A percentile compares a stretch with the other conserved stretches of the same genome.
These are phyloP conservation scores for Melanophora roralis DNA, from an alignment of 2,888 invertebrate genomes.

Conservation along the genomic window DNA sequence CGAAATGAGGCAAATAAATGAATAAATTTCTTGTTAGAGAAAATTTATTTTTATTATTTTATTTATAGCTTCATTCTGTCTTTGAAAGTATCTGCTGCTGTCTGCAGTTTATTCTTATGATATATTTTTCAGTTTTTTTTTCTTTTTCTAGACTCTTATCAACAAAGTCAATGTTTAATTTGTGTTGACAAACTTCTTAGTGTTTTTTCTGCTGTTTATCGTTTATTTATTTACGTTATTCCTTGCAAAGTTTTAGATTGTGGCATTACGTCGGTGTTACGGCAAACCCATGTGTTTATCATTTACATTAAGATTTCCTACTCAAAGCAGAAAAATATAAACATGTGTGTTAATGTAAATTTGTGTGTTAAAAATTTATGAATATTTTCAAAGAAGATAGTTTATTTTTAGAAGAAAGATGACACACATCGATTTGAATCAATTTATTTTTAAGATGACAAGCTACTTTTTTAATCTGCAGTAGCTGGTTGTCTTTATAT, in stretches of 20 bases:
- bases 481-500: conserved; percentile 19
- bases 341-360: not conserved
- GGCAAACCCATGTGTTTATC: conserved; percentile 39
- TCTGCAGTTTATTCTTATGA: not conserved
- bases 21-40: not conserved
- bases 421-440: conserved; percentile 40
- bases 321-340: conserved; percentile 8
- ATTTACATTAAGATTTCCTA: conserved; percentile 26
- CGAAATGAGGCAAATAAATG: conserved; percentile 25
- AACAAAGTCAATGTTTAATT: conserved; percentile 55
- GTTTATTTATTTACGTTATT: not conserved
- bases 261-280: conserved; percentile 7
- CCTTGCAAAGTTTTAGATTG: conserved; percentile 12
- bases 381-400: not conserved
- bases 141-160: conserved; percentile 28
- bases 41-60: conserved; percentile 14
- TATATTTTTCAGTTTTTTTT: not conserved
- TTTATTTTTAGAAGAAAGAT: conserved; percentile 26
- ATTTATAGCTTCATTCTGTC: conserved; percentile 36
- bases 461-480: conserved; percentile 34
- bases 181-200: conserved; percentile 57
- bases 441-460: conserved; percentile 33
- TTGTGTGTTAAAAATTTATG: not conserved
- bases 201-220: conserved; percentile 5
- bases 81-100: conserved; percentile 30